Evolutionary conservation across 2,113 vertebrate genomes (phyloP).

Genomic region (Tragelaphus scriptus): DNA sequence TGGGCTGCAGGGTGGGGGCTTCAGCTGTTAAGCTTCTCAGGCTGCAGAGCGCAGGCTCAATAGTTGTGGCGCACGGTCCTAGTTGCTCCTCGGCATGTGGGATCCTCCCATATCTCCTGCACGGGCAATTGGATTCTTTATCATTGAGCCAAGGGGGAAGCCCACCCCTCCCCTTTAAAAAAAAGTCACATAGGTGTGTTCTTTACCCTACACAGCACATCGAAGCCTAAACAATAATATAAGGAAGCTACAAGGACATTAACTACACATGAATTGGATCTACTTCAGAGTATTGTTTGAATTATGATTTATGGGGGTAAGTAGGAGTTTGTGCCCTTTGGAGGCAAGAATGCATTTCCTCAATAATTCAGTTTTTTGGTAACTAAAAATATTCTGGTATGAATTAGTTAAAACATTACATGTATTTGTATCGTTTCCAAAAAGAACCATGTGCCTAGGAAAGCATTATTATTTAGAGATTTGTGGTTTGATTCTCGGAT

Average conservation of each 20-base stretch:
- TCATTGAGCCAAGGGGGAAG: background rate
- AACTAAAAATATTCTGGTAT: background rate
- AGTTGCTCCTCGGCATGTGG: background rate
- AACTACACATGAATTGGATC: background rate
- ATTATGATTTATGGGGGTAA: background rate
- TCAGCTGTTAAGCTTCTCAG: background rate
- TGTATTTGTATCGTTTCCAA: background rate
- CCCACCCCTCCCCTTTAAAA: background rate
- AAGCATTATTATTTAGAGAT: background rate
- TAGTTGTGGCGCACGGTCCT: rapidly evolving
- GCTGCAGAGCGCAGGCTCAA: rapidly evolving
- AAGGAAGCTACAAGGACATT: background rate
- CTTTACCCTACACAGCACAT: background rate
- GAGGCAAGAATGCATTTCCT: background rate
- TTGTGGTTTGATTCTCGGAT: background rate
- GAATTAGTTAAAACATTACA: background rate
- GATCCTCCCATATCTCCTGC: background rate
- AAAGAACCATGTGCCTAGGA: background rate
- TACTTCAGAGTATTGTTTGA: background rate
- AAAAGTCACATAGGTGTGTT: background rate
- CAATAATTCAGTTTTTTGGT: background rate
- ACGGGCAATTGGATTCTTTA: background rate
- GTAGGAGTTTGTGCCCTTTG: background rate
- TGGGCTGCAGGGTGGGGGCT: background rate
- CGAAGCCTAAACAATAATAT: background rate